Evolutionary conservation across 1,140 invertebrate genomes (phyloP), one percentile per base, ranked within the genome.

Genomic region (Ruditapes philippinarum): DNA sequence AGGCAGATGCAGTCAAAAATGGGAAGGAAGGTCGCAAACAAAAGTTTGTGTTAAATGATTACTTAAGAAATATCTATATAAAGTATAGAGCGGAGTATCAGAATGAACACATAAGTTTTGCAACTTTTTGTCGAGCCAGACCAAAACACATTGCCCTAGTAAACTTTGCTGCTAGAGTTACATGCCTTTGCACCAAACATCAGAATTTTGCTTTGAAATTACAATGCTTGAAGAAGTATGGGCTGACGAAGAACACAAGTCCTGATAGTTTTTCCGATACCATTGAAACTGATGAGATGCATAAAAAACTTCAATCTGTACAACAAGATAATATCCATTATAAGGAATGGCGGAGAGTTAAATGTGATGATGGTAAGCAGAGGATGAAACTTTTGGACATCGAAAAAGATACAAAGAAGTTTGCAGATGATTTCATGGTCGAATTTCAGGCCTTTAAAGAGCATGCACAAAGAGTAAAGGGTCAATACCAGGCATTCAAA

Each of bases 171-270:
- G 70, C 65, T 9, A 74, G 88, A 60, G 62, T 51, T n/a, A 83
- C 62, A 0, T 89, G 88, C 68, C 54, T 89, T 38, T 89, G 88
- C 68, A 89, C 79, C 19, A 82, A 62, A 25, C 88, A 89, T 31
- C 88, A 89, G 42, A 89, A 89, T 33, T 62, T 89, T 60, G 45
- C 87, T 28, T 45, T 89, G 11, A 82, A 19, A 33, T 28, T 82
- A 7, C 81, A 36, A 12, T 62, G 73, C 22, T 31, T 70, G n/a
- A 65, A 79, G 42, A 45, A 14, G 25, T 60, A 60, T 25, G 79
- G 60, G 5, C 65, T 83, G 7, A 38, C 42, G 9, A 74, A 22
- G 1, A 89, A 83, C 25, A 62, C 87, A 11, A 73, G 74, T 68
- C 86, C 76, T 28, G 70, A 89, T n/a, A 40, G 28, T 28, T 40